A percentile compares a stretch with the other conserved stretches of the same genome.
phyloP scores from a whole-genome alignment of 2,888 invertebrate species.

The Megaustenia siamemsis region DNA sequence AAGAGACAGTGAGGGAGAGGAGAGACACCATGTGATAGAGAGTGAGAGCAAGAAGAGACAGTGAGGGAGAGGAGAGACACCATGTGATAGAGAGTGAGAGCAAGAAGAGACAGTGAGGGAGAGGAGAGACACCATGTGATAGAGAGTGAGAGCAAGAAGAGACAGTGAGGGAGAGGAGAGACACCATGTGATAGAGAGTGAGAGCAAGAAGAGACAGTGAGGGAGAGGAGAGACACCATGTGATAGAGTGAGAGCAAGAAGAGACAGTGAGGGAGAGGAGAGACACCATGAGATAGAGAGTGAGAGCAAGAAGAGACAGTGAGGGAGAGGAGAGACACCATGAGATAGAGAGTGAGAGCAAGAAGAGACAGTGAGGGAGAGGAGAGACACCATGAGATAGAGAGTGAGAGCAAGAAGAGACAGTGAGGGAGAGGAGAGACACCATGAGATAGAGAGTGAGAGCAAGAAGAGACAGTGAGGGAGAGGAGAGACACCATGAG shows the following conservation, averaged over 20 bases:
- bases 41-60: not conserved
- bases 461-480: too few species aligned
- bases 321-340: too few species aligned
- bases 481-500: too few species aligned
- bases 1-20: not conserved
- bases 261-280: too few species aligned
- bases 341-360: too few species aligned
- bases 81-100: not conserved
- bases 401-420: too few species aligned
- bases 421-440: too few species aligned
- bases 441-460: too few species aligned
- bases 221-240: too few species aligned
- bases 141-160: not conserved
- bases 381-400: too few species aligned
- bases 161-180: not conserved
- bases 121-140: not conserved
- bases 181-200: not conserved
- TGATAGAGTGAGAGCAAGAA: not conserved
- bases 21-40: not conserved
- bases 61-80: not conserved
- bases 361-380: too few species aligned
- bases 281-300: not conserved
- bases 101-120: not conserved
- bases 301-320: not conserved
- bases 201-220: not conserved